Percentiles rank a stretch among this genome's conserved stretches.
Evolutionary conservation across 2,113 vertebrate genomes (phyloP).

Genomic region (Dryoscopus gambensis): DNA sequence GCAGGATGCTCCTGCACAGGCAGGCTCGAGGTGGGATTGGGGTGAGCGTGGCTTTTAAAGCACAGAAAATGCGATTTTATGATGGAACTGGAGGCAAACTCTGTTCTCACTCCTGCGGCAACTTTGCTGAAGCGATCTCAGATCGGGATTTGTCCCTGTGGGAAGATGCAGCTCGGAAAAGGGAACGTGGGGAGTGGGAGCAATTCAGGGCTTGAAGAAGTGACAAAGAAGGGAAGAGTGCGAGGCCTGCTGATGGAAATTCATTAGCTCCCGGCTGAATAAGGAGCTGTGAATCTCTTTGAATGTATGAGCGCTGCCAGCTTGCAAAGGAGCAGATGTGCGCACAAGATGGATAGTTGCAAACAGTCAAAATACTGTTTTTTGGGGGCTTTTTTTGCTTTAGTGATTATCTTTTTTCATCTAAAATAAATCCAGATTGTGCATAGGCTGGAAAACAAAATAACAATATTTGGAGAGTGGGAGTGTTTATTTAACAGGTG

Average conservation of each 20-base stretch:
- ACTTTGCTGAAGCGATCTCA: accelerated
- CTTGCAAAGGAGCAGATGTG: conserved; percentile 49
- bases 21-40: background rate
- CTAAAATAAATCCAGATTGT: conserved; percentile 60
- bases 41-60: background rate
- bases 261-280: background rate
- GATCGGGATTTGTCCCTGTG: accelerated
- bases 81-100: background rate
- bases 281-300: background rate
- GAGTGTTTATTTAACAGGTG: conserved; percentile 58
- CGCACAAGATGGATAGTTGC: conserved; percentile 35
- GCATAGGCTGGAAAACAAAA: conserved; percentile 41
- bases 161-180: background rate
- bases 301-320: background rate
- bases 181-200: background rate
- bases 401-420: conserved; percentile 33
- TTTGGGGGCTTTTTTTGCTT: background rate
- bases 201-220: background rate
- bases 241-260: background rate
- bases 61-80: background rate
- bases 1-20: background rate
- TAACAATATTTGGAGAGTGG: conserved; percentile 42
- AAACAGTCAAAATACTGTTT: conserved; percentile 30
- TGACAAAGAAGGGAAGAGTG: background rate
- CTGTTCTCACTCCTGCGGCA: background rate